Conservation (phyloP, 2,113 vertebrate genomes). For the Syngnathus floridae region DNA sequence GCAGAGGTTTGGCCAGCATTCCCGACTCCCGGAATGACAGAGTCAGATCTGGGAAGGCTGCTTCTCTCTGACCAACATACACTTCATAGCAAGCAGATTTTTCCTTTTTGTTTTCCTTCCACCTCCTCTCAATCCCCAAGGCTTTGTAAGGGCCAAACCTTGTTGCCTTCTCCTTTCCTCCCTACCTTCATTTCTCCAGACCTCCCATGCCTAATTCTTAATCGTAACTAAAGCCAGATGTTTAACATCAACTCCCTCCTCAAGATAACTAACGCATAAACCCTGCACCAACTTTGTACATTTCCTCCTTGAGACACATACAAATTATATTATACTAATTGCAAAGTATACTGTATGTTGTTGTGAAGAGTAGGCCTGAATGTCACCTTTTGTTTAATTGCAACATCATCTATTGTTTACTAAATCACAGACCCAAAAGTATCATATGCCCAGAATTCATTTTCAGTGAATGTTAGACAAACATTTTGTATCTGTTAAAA, state of each 20-base stretch:
- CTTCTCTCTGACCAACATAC: constrained; percentile 24
- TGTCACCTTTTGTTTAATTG: background rate
- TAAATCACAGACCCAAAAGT: background rate
- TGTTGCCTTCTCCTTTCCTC: constrained; percentile 13
- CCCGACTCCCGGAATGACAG: constrained; percentile 35
- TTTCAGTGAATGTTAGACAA: background rate
- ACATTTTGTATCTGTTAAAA: background rate
- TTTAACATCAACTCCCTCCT: constrained; percentile 52
- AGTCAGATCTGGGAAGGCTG: constrained; percentile 43
- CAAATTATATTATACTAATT: constrained; percentile 24
- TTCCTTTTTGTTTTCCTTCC: constrained; percentile 2
- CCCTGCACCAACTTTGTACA: constrained; percentile 13
- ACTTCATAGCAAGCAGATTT: constrained; percentile 32
- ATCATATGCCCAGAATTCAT: background rate
- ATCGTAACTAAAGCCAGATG: constrained; percentile 42
- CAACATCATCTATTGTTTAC: background rate
- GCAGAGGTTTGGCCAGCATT: constrained; percentile 46
- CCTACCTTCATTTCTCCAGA: constrained; percentile 18
- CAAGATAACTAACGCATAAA: constrained; percentile 25
- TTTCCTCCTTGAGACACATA: constrained; percentile 9
- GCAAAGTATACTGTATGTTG: background rate
- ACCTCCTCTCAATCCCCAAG: constrained; percentile 7
- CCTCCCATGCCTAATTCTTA: constrained; percentile 20
- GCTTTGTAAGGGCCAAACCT: constrained; percentile 29
- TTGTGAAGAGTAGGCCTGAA: background rate